Evolutionary conservation across 2,888 invertebrate species (phyloP), one percentile per base, ranked within the genome.

Genomic region (Scrobipalpa costella): DNA sequence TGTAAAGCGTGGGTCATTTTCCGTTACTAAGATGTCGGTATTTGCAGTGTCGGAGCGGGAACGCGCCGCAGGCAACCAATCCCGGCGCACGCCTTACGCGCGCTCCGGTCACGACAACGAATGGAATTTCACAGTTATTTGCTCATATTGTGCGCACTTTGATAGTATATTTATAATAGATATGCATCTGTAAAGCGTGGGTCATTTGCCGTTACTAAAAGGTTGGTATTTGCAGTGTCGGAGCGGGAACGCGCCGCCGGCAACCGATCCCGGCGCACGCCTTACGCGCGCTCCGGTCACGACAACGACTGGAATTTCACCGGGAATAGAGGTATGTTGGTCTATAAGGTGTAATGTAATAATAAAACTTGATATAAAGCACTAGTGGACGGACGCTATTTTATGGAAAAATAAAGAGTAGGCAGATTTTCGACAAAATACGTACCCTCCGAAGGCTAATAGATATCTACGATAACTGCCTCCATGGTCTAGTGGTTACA

Each of bases 91-190:
- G 11, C 91, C 91, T 1, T 86, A 78, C 71, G 88, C 89, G 0
- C 79, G 85, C 68, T 79, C 84, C 72, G 78, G 81, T 64, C 90
- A 90, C 61, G 90, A 91, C 61, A 74, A 81, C 0, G 90, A 91
- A 73, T 91, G 91, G 91, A 90, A 90, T 72, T 90, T 90, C 67
- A 90, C 90, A n/a, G n/a, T n/a, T n/a, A n/a, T n/a, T n/a, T n/a
- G n/a, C n/a, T n/a, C n/a, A n/a, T n/a, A n/a, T n/a, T n/a, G n/a
- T n/a, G n/a, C n/a, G n/a, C n/a, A n/a, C n/a, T n/a, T n/a, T n/a
- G n/a, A n/a, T n/a, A n/a, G n/a, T n/a, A n/a, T n/a, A n/a, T n/a
- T n/a, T n/a, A n/a, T n/a, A n/a, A n/a, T n/a, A n/a, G 15, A 15
- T 44, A n/a, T 44, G 44, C 15, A n/a, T n/a, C 5, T 44, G n/a